Evolutionary conservation across 2,797 vertebrate species (phyloP).

Genomic region (Myripristis jacobus): DNA sequence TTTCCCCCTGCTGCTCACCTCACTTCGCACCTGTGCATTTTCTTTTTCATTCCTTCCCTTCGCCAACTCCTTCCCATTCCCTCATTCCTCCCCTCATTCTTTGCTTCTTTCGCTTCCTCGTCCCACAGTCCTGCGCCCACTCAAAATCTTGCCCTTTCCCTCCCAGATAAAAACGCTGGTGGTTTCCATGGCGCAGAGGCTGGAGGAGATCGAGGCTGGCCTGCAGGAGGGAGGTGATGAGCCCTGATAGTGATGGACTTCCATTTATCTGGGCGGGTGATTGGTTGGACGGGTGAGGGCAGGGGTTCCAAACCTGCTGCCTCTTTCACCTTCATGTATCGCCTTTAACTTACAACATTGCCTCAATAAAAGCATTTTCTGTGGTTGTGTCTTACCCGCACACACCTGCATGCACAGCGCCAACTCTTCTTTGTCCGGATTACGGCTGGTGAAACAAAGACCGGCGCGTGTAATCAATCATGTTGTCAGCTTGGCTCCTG

Average conservation of each 20-base stretch:
- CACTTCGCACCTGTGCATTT: slow-evolving; percentile 71
- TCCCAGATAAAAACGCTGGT: slow-evolving; percentile 84
- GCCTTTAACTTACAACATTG: slow-evolving; percentile 19
- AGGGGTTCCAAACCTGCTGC: slow-evolving; percentile 6
- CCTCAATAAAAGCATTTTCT: neutral
- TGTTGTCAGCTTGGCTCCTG: slow-evolving; percentile 63
- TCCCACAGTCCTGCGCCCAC: slow-evolving; percentile 1
- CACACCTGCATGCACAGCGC: slow-evolving; percentile 31
- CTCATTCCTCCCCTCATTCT: slow-evolving; percentile 9
- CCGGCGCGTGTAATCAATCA: slow-evolving; percentile 77
- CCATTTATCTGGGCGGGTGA: neutral
- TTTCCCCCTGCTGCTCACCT: slow-evolving; percentile 58
- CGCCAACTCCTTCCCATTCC: slow-evolving; percentile 14
- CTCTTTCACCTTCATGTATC: slow-evolving; percentile 1
- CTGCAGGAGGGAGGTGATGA: slow-evolving; percentile 61
- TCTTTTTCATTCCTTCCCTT: slow-evolving; percentile 26
- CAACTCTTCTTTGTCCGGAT: slow-evolving; percentile 61
- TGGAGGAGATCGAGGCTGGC: slow-evolving; percentile 78
- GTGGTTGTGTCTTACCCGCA: slow-evolving; percentile 47
- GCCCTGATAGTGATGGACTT: slow-evolving; percentile 36
- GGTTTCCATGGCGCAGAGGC: slow-evolving; percentile 81
- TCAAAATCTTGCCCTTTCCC: slow-evolving; percentile 4
- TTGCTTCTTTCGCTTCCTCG: neutral
- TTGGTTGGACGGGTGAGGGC: slow-evolving; percentile 28
- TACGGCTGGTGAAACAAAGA: slow-evolving; percentile 71